phyloP scores from a whole-genome alignment of 2,888 invertebrate species.

The Nezara viridula region DNA sequence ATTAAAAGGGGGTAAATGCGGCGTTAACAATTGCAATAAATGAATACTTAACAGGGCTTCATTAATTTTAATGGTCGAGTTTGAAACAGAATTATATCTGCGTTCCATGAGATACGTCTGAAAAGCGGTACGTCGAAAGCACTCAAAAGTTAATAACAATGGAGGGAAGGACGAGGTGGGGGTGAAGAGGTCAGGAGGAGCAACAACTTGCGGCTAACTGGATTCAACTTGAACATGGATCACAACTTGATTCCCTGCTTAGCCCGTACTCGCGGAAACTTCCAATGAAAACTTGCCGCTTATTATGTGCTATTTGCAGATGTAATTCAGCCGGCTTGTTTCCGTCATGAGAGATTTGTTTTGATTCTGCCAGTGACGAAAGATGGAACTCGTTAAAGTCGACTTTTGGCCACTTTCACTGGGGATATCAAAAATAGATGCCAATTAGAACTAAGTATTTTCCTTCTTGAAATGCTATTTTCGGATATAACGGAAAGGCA shows the following conservation, averaged over 20 bases:
- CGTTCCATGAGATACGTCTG: background rate
- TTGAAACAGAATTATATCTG: background rate
- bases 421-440: background rate
- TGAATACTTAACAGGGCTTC: background rate
- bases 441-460: background rate
- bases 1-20: too few relatives aligned
- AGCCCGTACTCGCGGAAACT: background rate
- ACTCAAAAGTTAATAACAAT: constrained; percentile 19
- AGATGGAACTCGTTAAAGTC: background rate
- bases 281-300: background rate
- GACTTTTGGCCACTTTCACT: background rate
- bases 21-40: too few relatives aligned
- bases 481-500: background rate
- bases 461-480: background rate
- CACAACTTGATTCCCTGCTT: constrained; percentile 41
- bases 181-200: background rate
- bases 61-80: background rate
- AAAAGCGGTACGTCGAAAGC: background rate
- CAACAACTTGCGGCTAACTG: constrained; percentile 11
- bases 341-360: background rate
- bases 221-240: background rate
- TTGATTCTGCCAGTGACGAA: background rate
- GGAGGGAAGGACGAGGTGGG: background rate
- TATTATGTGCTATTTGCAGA: background rate
- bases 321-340: background rate